Conservation (phyloP, 2,797 vertebrate genomes). For the Enteromius unitaeniatus region DNA sequence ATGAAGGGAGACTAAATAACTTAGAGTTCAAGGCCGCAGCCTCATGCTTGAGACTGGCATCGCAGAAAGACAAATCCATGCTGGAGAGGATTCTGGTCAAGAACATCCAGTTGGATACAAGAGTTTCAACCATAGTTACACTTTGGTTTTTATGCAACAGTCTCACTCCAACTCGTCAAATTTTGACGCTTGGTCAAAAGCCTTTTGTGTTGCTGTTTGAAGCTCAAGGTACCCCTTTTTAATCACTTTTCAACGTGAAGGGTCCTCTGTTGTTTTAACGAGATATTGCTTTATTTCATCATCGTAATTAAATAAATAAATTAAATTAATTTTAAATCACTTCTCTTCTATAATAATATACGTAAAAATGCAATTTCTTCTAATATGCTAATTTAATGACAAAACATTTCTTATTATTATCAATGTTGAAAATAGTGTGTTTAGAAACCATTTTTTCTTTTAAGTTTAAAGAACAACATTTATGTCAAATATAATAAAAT, state of each 20-base stretch:
- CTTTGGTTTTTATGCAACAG: too few species aligned
- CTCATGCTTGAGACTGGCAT: neutral
- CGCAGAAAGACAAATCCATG: neutral
- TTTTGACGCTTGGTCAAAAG: too few species aligned
- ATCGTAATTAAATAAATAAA: too few species aligned
- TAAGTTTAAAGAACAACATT: neutral
- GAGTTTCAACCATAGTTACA: neutral
- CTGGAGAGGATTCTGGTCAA: neutral
- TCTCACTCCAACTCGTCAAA: too few species aligned
- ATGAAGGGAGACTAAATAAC: slow-evolving; percentile 7
- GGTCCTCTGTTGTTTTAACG: too few species aligned
- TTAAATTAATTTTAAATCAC: too few species aligned
- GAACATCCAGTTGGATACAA: neutral
- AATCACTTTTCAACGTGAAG: too few species aligned
- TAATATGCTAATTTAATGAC: neutral
- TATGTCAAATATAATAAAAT: neutral
- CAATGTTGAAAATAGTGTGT: neutral
- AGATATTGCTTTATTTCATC: too few species aligned
- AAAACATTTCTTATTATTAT: neutral
- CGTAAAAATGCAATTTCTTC: neutral
- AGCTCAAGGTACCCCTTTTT: too few species aligned
- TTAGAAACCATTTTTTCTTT: neutral
- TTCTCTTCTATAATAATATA: too few species aligned
- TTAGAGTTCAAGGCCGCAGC: neutral
- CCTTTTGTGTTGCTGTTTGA: too few species aligned